Evolutionary conservation across 2,113 vertebrate genomes (phyloP).

Genomic region (Phalacrocorax pelagicus): DNA sequence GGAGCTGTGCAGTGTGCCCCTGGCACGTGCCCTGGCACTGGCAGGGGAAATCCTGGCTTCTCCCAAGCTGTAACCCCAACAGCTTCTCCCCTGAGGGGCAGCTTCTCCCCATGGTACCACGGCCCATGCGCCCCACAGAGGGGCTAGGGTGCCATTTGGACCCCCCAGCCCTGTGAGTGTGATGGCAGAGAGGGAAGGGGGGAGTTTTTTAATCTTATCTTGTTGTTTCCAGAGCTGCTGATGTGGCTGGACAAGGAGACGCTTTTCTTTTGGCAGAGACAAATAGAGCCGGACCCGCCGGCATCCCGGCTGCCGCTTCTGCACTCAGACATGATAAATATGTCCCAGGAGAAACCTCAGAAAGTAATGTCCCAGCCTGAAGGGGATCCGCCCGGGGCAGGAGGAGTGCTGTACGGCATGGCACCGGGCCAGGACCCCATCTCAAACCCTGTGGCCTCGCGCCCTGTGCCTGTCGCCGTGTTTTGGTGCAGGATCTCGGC

Average conservation of each 20-base stretch:
- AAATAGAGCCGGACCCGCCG: background rate
- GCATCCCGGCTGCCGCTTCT: background rate
- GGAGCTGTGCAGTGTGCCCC: background rate
- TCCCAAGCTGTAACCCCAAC: background rate
- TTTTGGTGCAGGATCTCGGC: background rate
- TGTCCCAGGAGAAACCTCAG: background rate
- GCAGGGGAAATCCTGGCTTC: background rate
- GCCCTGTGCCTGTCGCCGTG: fast-evolving
- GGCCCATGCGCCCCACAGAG: fast-evolving
- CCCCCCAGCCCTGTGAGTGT: background rate
- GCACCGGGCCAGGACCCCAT: fast-evolving
- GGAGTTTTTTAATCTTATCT: background rate
- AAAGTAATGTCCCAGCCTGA: background rate
- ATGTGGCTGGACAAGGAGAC: background rate
- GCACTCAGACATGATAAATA: background rate
- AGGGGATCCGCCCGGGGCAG: background rate
- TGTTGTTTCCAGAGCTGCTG: background rate
- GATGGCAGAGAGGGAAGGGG: background rate
- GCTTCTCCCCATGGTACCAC: fast-evolving
- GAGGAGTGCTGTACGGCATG: fast-evolving
- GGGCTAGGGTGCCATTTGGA: background rate
- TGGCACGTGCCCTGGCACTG: background rate
- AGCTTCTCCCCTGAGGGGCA: background rate
- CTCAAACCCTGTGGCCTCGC: background rate
- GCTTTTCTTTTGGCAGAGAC: slow-evolving; percentile 36